Conservation (phyloP, 2,888 invertebrate genomes). For the Luperina testacea region DNA sequence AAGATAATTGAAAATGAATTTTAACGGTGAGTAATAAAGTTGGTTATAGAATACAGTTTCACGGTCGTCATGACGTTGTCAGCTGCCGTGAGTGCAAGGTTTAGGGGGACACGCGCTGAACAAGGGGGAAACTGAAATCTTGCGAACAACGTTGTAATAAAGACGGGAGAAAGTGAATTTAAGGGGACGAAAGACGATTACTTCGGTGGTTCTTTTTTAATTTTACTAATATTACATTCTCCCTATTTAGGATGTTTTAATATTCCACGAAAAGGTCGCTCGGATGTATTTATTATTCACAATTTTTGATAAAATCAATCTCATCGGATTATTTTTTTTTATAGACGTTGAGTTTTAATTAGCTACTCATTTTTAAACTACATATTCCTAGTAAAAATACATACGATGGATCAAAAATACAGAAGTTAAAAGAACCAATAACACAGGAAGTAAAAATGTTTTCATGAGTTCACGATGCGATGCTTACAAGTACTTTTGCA, state of each 20-base stretch:
- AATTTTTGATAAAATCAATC: constrained; percentile 51
- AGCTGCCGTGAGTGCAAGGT: constrained; percentile 78
- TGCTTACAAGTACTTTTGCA: constrained; percentile 57
- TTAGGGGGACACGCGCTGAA: constrained; percentile 85
- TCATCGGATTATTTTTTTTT: constrained; percentile 3
- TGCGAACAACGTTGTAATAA: constrained; percentile 91
- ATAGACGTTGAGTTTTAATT: not conserved
- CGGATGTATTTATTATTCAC: constrained; percentile 47
- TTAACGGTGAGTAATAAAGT: constrained; percentile 81
- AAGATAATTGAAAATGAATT: constrained; percentile 82
- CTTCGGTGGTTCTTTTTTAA: constrained; percentile 88
- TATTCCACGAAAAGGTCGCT: constrained; percentile 57
- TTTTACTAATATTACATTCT: constrained; percentile 87
- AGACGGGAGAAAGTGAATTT: constrained; percentile 92
- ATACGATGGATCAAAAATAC: too few relatives aligned
- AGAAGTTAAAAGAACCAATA: constrained; percentile 12
- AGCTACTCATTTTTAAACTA: not conserved
- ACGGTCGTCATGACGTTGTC: constrained; percentile 83
- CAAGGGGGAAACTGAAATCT: constrained; percentile 90
- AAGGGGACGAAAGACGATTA: constrained; percentile 90
- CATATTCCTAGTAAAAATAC: not conserved
- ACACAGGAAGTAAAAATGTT: constrained; percentile 26
- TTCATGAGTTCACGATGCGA: constrained; percentile 13
- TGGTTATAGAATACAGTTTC: constrained; percentile 76
- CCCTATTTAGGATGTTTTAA: constrained; percentile 66